Percentiles rank a stretch among this genome's conserved stretches.
phyloP scores from a whole-genome alignment of 2,888 invertebrate genomes.

The Sinelater perroti region DNA sequence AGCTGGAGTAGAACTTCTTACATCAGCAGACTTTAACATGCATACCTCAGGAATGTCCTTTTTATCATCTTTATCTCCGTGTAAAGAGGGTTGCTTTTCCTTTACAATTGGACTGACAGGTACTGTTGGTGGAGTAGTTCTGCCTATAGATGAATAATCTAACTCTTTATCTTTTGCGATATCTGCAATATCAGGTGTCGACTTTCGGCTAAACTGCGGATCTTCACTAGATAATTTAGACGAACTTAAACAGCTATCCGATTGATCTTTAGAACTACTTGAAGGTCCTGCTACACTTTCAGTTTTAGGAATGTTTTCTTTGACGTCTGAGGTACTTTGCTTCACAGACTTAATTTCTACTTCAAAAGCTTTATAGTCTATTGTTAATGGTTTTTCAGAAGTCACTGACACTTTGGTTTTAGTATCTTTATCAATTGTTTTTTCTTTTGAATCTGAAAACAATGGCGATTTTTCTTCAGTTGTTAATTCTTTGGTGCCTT shows the following conservation, averaged over 20 bases:
- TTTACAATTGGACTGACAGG: slow-evolving; percentile 69
- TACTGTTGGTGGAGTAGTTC: slow-evolving; percentile 73
- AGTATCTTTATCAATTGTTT: too few species aligned
- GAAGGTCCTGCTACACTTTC: slow-evolving; percentile 42
- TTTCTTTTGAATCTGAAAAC: too few species aligned
- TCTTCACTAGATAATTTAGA: slow-evolving; percentile 36
- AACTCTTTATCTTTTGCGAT: slow-evolving; percentile 51
- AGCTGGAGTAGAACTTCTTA: slow-evolving; percentile 69
- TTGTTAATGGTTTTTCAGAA: too few species aligned
- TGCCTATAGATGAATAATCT: slow-evolving; percentile 55
- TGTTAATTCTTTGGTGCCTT: too few species aligned
- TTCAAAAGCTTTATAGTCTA: too few species aligned
- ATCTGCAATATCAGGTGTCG: slow-evolving; percentile 54
- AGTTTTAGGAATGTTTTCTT: slow-evolving; percentile 27
- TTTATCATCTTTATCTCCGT: slow-evolving; percentile 53
- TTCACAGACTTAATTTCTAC: too few species aligned
- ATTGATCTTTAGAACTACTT: slow-evolving; percentile 18
- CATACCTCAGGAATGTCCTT: slow-evolving; percentile 56
- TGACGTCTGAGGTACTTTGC: too few species aligned
- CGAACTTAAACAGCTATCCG: neutral
- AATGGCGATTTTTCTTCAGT: too few species aligned
- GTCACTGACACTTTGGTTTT: too few species aligned
- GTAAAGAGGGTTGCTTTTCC: slow-evolving; percentile 42
- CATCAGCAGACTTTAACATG: slow-evolving; percentile 64
- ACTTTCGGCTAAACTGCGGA: slow-evolving; percentile 52